Evolutionary conservation across 2,888 invertebrate species (phyloP).

Genomic region (Oxycera nigricornis): DNA sequence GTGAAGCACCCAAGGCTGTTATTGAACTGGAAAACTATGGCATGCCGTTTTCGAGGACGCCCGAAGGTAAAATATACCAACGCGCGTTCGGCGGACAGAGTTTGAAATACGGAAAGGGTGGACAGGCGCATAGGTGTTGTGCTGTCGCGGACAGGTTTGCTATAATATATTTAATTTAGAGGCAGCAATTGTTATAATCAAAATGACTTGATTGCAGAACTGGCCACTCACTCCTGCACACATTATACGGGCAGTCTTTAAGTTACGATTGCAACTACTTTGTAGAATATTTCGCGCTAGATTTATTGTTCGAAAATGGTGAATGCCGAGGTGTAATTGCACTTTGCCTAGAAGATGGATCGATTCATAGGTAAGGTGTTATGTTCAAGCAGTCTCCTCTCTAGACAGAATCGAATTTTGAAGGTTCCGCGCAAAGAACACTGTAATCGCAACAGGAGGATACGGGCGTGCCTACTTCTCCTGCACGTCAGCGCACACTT

Average conservation of each 20-base stretch:
- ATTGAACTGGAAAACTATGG: slow-evolving; percentile 87
- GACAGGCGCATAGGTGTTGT: slow-evolving; percentile 92
- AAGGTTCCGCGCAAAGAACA: slow-evolving; percentile 67
- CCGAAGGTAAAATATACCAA: slow-evolving; percentile 93
- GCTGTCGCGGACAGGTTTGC: slow-evolving; percentile 80
- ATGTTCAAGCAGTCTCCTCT: background rate
- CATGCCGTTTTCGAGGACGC: slow-evolving; percentile 94
- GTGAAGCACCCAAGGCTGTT: slow-evolving; percentile 83
- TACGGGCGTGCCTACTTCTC: slow-evolving; percentile 91
- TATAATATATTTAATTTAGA: background rate
- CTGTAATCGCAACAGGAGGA: slow-evolving; percentile 80
- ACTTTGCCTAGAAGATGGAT: slow-evolving; percentile 89
- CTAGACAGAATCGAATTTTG: background rate
- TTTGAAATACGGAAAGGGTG: slow-evolving; percentile 92
- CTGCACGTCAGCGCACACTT: slow-evolving; percentile 96
- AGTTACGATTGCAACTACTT: slow-evolving; percentile 96
- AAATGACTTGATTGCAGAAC: slow-evolving; percentile 68
- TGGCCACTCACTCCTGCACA: slow-evolving; percentile 94
- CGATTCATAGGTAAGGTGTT: slow-evolving; percentile 78
- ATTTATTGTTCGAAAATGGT: slow-evolving; percentile 90
- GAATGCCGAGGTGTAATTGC: slow-evolving; percentile 90
- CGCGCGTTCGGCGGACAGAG: slow-evolving; percentile 96
- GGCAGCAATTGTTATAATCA: background rate
- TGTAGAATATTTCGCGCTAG: slow-evolving; percentile 94
- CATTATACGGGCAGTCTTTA: slow-evolving; percentile 91